Conservation (phyloP, 2,113 vertebrate species). For the Megaceryle torquata region DNA sequence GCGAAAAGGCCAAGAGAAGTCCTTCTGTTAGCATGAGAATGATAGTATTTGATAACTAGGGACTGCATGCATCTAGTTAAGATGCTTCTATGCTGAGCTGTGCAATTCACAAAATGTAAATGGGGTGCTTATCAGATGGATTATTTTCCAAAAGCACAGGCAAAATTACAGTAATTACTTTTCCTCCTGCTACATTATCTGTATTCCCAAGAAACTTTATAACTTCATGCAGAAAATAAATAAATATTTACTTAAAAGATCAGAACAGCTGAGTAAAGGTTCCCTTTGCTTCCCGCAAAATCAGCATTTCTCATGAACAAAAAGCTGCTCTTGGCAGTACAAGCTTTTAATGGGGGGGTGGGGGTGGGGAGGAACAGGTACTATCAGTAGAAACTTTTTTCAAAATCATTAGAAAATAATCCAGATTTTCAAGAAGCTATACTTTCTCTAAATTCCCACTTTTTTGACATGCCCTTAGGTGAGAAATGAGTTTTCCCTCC, state of each 20-base stretch:
- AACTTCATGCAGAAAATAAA: constrained; percentile 50
- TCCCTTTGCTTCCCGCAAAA: not conserved
- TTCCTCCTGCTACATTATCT: constrained; percentile 49
- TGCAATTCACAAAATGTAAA: constrained; percentile 49
- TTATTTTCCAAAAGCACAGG: constrained; percentile 54
- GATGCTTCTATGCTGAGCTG: constrained; percentile 2
- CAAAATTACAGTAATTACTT: constrained; percentile 62
- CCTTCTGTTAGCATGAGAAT: not conserved
- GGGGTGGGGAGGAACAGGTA: not conserved
- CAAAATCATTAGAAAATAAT: not conserved
- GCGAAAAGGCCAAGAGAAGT: not conserved
- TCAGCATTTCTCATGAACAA: not conserved
- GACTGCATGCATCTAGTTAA: not conserved
- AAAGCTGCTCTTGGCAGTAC: not conserved
- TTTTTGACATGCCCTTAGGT: not conserved
- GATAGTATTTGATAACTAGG: not conserved
- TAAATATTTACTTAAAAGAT: constrained; percentile 58
- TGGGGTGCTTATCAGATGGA: constrained; percentile 37
- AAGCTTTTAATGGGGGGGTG: not conserved
- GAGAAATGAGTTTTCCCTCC: not conserved
- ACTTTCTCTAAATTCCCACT: not conserved
- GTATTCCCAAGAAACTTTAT: constrained; percentile 54
- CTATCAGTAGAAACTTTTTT: not conserved
- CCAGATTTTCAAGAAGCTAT: not conserved
- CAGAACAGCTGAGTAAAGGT: constrained; percentile 33